Base-by-base conservation (phyloP, 2,888 invertebrate species). In the Oligia strigilis region DNA sequence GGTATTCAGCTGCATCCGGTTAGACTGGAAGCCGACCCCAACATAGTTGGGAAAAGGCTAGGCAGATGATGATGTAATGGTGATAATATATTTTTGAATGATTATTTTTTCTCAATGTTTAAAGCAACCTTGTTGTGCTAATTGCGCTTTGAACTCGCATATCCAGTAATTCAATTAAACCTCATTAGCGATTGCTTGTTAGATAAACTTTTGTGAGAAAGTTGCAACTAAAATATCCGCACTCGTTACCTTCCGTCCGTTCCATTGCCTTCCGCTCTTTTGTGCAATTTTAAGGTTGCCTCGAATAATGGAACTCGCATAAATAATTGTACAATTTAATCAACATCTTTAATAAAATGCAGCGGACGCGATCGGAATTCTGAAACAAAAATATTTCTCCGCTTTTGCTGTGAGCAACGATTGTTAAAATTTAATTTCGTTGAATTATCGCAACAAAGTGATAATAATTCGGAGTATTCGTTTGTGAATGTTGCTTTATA, bases 141-240 rank as follows among this genome's bases (percentile, higher is more conserved):
- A 80, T 81, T 77, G 36, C 43, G 23, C 49, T 74, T 83, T 64
- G 67, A 80, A 73, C 71, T 81, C 81, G 73, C 84, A 72, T 72
- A 82, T 71, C 77, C 71, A 80, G 77, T 82, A 65, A 82, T 83
- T 82, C 80, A 89, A 85, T 89, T 85, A 89, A 76, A 81, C 65
- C 71, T 88, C 83, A 86, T 88, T 84, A 89, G 74, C 60, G 23
- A 78, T 75, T 71, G 74, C 81, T 87, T 90, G 82, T 90, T 85
- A 74, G 17, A 36, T 65, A 80, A 82, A 75, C 62, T 75, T 82
- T 81, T 70, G 72, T 85, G 77, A 78, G 82, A 83, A 82, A 81
- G 75, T 81, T 76, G 58, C 62, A 75, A 78, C 60, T 77, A 82
- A 86, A 82, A 81, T 80, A 77, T 77, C 76, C 67, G n/a, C 73